A percentile compares a stretch with the other conserved stretches of the same genome.
Conservation (phyloP, 1,140 invertebrate species). For the Eulimnadia texana region DNA sequence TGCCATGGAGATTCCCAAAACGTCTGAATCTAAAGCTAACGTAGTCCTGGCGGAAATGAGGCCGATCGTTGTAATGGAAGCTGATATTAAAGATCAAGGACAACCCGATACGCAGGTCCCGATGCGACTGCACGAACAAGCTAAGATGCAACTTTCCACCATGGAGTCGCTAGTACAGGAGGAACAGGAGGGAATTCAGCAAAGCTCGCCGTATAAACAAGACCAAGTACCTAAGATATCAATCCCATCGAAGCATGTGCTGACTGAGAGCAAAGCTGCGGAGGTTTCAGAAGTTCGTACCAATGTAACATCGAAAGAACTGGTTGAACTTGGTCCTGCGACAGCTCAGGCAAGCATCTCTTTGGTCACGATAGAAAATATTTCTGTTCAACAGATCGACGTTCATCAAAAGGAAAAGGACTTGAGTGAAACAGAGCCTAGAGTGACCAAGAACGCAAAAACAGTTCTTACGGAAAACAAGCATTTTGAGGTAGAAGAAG, state of each 20-base stretch:
- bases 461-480: neutral
- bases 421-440: neutral
- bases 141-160: neutral
- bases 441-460: neutral
- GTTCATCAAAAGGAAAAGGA: neutral
- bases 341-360: neutral
- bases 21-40: constrained; percentile 2
- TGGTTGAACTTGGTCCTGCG: neutral
- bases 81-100: neutral
- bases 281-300: neutral
- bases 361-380: neutral
- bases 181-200: constrained; percentile 4
- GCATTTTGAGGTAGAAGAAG: constrained; percentile 1
- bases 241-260: neutral
- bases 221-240: neutral
- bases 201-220: constrained; percentile 1
- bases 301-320: neutral
- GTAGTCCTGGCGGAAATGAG: neutral
- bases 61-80: constrained; percentile 6
- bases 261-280: neutral
- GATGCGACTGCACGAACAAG: neutral
- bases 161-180: constrained; percentile 3
- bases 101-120: neutral
- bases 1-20: neutral
- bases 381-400: neutral